Conservation (phyloP, 92 coral and sea anemone species). For the Scolanthus callimorphus region DNA sequence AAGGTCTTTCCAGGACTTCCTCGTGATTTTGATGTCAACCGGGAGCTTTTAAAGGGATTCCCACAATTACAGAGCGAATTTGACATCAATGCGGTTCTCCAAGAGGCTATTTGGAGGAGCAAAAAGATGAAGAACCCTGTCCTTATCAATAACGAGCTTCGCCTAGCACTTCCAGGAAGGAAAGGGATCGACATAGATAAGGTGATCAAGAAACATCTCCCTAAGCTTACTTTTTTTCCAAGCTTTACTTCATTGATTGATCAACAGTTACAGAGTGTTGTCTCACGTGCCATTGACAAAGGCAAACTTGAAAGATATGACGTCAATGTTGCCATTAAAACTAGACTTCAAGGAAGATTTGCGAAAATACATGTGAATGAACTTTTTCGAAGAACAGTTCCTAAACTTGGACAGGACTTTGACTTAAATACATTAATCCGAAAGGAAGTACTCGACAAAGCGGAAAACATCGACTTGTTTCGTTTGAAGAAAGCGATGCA, state of each 20-base stretch:
- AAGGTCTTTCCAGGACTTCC: conserved; percentile 22
- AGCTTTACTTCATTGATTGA: conserved; percentile 3
- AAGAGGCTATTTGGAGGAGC: neutral
- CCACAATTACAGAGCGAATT: conserved; percentile 8
- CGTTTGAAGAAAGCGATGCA: neutral
- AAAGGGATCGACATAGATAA: conserved; percentile 6
- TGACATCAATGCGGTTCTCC: conserved; percentile 6
- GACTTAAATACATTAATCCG: no score
- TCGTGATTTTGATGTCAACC: conserved; percentile 6
- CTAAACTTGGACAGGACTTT: conserved; percentile 6
- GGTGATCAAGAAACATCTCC: conserved; percentile 4
- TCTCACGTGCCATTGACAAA: neutral
- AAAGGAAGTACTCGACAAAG: neutral
- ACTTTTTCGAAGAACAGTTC: conserved; percentile 6
- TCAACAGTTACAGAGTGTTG: conserved; percentile 1
- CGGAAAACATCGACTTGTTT: neutral
- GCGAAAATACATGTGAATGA: conserved; percentile 5
- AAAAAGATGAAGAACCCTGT: neutral
- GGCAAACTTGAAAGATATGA: conserved; percentile 3
- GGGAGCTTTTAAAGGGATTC: conserved; percentile 6
- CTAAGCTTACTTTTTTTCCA: conserved; percentile 4
- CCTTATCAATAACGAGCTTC: conserved; percentile 5
- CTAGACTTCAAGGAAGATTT: conserved; percentile 12
- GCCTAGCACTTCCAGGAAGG: neutral
- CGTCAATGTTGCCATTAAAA: conserved; percentile 6